Conservation (phyloP, 2,888 invertebrate genomes). For the Therioaphis trifolii region DNA sequence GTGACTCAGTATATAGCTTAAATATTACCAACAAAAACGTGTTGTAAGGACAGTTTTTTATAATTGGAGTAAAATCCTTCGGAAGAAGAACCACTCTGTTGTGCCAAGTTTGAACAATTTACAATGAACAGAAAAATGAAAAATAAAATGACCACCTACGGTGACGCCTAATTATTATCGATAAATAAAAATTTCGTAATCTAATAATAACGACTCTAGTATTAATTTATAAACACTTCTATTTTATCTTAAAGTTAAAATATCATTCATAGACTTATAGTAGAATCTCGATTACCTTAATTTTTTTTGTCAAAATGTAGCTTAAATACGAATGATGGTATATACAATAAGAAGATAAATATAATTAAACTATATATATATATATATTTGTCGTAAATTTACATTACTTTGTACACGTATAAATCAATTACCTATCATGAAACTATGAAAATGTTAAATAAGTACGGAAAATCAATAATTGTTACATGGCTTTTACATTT, state of each 20-base stretch:
- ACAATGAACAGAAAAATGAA: neutral
- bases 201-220: neutral
- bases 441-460: no score
- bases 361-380: no score
- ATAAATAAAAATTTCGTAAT: neutral
- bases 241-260: neutral
- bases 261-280: neutral
- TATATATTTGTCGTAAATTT: no score
- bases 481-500: no score
- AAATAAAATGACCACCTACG: neutral
- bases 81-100: neutral
- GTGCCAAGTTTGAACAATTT: neutral
- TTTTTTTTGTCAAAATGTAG: no score
- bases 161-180: neutral
- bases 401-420: no score
- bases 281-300: no score
- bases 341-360: no score
- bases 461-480: no score
- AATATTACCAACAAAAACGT: constrained; percentile 44
- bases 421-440: no score
- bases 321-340: no score
- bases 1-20: constrained; percentile 7
- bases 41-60: constrained; percentile 14
- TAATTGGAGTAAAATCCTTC: constrained; percentile 7
- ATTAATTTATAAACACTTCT: neutral